Percentiles rank a stretch among this genome's conserved stretches.
Evolutionary conservation across 2,888 invertebrate species (phyloP).

Genomic region (Caenorhabditis zanzibari): DNA sequence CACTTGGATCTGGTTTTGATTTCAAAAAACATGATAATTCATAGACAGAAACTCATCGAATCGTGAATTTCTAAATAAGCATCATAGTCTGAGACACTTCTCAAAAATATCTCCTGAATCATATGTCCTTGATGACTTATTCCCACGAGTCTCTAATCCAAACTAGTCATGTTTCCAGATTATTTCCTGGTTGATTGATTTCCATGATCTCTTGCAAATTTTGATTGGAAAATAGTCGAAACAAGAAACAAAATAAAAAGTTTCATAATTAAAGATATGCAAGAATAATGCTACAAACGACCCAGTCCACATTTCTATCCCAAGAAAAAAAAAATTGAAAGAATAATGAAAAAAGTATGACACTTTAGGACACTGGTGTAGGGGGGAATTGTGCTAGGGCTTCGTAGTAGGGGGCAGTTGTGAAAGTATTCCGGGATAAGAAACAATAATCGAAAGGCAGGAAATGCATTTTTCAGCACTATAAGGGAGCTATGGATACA

Average conservation of each 20-base stretch:
- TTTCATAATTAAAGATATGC: constrained; percentile 20
- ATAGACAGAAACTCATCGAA: constrained; percentile 2
- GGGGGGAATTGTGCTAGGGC: constrained; percentile 18
- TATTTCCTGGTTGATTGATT: constrained; percentile 1
- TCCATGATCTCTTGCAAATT: neutral
- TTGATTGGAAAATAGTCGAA: neutral
- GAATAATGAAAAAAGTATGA: neutral
- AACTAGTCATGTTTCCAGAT: constrained; percentile 10
- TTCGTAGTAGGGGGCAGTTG: constrained; percentile 1
- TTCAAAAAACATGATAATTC: neutral
- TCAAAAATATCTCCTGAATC: neutral
- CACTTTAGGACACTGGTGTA: neutral
- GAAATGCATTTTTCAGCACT: neutral
- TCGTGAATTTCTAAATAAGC: neutral
- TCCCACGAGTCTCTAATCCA: constrained; percentile 6
- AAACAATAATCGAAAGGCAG: neutral
- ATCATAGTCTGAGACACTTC: neutral
- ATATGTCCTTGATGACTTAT: neutral
- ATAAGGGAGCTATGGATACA: too few species aligned
- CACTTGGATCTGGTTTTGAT: too few species aligned
- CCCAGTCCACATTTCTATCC: neutral
- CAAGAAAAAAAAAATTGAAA: neutral
- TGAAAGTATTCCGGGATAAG: constrained; percentile 22
- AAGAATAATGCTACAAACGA: neutral
- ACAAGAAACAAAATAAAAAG: constrained; percentile 12